Evolutionary conservation across 2,888 invertebrate species (phyloP).

Genomic region (Icerya purchasi): DNA sequence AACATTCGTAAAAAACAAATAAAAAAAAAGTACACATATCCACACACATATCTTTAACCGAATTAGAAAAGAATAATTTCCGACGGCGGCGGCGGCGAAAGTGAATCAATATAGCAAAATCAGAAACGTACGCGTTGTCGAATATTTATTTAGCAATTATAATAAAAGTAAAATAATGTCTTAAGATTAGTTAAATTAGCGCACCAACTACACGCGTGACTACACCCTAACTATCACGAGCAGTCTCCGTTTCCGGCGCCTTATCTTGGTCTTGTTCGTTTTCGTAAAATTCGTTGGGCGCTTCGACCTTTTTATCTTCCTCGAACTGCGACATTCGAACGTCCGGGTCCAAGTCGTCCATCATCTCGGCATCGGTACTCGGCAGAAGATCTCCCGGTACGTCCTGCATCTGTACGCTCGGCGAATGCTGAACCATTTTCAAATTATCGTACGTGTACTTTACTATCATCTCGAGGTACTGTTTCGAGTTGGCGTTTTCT

Average conservation of each 20-base stretch:
- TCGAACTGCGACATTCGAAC: slow-evolving; percentile 53
- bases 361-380: slow-evolving; percentile 19
- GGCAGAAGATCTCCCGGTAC: slow-evolving; percentile 40
- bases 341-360: slow-evolving; percentile 65
- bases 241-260: not conserved
- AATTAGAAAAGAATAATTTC: too few species aligned
- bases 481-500: slow-evolving; percentile 86
- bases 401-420: slow-evolving; percentile 93
- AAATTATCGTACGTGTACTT: slow-evolving; percentile 74
- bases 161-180: too few species aligned
- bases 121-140: too few species aligned
- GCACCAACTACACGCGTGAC: too few species aligned
- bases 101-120: too few species aligned
- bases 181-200: too few species aligned
- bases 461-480: slow-evolving; percentile 79
- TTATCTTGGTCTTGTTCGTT: slow-evolving; percentile 72
- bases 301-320: slow-evolving; percentile 59
- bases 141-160: too few species aligned
- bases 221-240: too few species aligned
- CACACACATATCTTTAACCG: too few species aligned
- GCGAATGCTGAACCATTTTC: slow-evolving; percentile 79
- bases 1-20: too few species aligned
- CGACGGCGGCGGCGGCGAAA: too few species aligned
- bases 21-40: too few species aligned
- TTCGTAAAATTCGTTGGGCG: slow-evolving; percentile 71